Evolutionary conservation across 2,888 invertebrate species (phyloP), one percentile per base, ranked within the genome.

Genomic region (Polyommatus icarus): DNA sequence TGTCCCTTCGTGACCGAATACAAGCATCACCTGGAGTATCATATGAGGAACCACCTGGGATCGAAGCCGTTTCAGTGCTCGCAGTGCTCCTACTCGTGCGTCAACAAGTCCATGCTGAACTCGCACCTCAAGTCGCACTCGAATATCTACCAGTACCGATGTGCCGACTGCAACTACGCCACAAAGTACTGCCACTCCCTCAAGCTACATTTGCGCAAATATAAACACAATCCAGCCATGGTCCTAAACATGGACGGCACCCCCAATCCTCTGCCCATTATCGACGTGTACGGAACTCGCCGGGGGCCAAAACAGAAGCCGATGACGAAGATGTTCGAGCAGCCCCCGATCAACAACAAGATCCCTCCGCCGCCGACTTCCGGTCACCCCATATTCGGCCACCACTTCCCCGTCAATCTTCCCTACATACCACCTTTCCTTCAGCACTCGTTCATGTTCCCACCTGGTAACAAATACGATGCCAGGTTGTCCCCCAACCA

Each of bases 31-130:
- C 92, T 99, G 79, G 99, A 99, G 88, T 99, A 99, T 86, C 99
- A 99, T 88, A 95, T 99, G 88, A 95, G 98, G 71, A 99, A 99
- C 88, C 99, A 99, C 90, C 95, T 97, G 84, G 98, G 99, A 61
- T 97, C 97, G 0, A 99, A 99, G 87, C 99, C 99, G 1, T 99
- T 98, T 94, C 97, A 97, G 88, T 99, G 99, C 90, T 95, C 95
- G 80, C 96, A 98, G 86, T 99, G 99, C 88, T 95, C 95, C 24
- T 98, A 98, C 86, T 95, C 96, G 0, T 99, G 99, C 87, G 99
- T 99, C n/a, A 99, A 99, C 93, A 99, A 99, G 89, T 99, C 99
- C 0, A 99, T 99, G 99, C 95, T 99, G 78, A 99, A 99, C 91
- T 99, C 99, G 0, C 99, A 99, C 88, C 95, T 99, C 87, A 99